Conservation (phyloP, 2,113 vertebrate species). For the Ovis aries region ARS-UI_Ramb_v3.0 NC_056054.1:67562001-67562500, state of each 20-base stretch:
- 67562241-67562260: neutral
- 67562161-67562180: neutral
- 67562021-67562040: neutral
- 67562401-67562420: neutral
- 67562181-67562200: neutral
- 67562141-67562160: neutral
- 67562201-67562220: neutral
- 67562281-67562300: neutral
- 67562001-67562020: neutral
- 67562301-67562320: neutral
- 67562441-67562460: neutral
- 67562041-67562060: neutral
- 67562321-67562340: neutral
- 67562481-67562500: neutral
- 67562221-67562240: neutral
- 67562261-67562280: neutral
- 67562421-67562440: neutral
- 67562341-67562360: neutral
- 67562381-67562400: neutral
- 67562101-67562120: neutral
- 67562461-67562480: neutral
- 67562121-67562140: neutral
- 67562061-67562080: neutral
- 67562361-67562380: neutral
- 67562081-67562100: neutral